Percentiles rank a stretch among this genome's conserved stretches.
phyloP scores from a whole-genome alignment of 37 sponge, comb jelly and placozoan genomes.

The Axinella damicornis region DNA sequence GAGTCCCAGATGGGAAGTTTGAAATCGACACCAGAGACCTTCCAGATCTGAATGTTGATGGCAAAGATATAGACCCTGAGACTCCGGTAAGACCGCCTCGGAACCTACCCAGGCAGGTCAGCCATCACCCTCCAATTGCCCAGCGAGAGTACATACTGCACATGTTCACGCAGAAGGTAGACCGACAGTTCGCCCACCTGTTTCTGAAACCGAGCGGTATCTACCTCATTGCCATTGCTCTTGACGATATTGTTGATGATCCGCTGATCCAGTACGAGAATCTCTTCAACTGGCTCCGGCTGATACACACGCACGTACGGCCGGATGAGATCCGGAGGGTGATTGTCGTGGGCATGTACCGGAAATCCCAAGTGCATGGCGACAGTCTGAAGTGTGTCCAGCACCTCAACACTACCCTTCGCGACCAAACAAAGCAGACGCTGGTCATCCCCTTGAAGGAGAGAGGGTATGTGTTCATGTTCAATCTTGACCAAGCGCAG shows the following conservation, averaged over 20 bases:
- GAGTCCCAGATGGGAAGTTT: background rate
- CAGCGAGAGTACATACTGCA: slow-evolving; percentile 34
- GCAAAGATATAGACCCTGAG: too few species aligned
- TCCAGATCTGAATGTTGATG: too few species aligned
- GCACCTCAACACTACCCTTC: slow-evolving; percentile 32
- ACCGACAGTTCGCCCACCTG: slow-evolving; percentile 47
- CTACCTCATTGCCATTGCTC: slow-evolving; percentile 46
- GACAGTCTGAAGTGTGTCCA: slow-evolving; percentile 6
- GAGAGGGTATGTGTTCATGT: slow-evolving; percentile 16
- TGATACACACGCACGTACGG: slow-evolving; percentile 44
- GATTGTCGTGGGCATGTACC: slow-evolving; percentile 63
- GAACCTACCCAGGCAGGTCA: background rate
- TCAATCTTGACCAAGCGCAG: slow-evolving; percentile 12
- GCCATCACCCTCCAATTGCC: background rate
- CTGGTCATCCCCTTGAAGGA: slow-evolving; percentile 1
- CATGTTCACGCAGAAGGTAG: slow-evolving; percentile 15
- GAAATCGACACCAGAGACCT: too few species aligned
- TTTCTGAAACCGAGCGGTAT: slow-evolving; percentile 51
- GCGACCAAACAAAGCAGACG: slow-evolving; percentile 16
- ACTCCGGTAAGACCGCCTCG: background rate
- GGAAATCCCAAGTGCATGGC: slow-evolving; percentile 6
- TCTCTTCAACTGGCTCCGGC: slow-evolving; percentile 56
- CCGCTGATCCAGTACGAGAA: slow-evolving; percentile 72
- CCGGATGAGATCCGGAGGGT: slow-evolving; percentile 25
- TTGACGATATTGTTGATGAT: slow-evolving; percentile 43